Base-by-base conservation (phyloP, 2,888 invertebrate species). In the Cheilosia grossa region DNA sequence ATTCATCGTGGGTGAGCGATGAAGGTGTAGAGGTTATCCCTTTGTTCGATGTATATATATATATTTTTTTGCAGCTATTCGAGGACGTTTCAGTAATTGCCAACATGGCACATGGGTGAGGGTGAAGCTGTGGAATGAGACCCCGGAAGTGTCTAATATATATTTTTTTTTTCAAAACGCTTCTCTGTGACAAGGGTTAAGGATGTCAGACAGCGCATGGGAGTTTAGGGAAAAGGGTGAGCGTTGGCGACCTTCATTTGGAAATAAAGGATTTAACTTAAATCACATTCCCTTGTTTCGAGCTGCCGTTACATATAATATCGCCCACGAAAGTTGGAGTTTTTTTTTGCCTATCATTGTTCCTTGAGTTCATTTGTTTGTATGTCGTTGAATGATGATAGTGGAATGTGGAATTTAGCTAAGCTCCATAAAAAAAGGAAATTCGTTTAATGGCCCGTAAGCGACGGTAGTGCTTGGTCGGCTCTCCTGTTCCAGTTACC, bases 351-450 rank as follows among this genome's bases (percentile, higher is more conserved):
- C 30, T 30, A 9, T 30, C 30, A 7, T 9, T 30, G 9, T 30
- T 9, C 9, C 30, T 30, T 33, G 66, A 69, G 53, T 77, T 69
- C 67, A 54, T 69, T 59, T 67, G 33, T 53, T 70, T 37, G 13
- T 37, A 13, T 13, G 37, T 44, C 19, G 67, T 51, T 67, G 67
- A 59, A 77, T 77, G 67, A 77, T 63, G 77, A 69, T 63, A 70
- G 54, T 69, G 69, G 49, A 63, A 56, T 78, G 61, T 61, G 78
- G 69, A 63, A 33, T 78, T 78, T 56, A 56, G 69, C 69, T 78
- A 61, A 78, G 63, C 61, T 63, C 61, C 69, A 56, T 70, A 54
- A 63, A 78, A 78, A 73, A 42, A 40, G 47, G 37, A 24, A 54
- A 30, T 61, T 63, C 33, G n/a, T 24, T 56, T 78, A 70, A 78